Evolutionary conservation across 2,797 vertebrate genomes (phyloP).

Genomic region (Gobionotothen gibberifrons): DNA sequence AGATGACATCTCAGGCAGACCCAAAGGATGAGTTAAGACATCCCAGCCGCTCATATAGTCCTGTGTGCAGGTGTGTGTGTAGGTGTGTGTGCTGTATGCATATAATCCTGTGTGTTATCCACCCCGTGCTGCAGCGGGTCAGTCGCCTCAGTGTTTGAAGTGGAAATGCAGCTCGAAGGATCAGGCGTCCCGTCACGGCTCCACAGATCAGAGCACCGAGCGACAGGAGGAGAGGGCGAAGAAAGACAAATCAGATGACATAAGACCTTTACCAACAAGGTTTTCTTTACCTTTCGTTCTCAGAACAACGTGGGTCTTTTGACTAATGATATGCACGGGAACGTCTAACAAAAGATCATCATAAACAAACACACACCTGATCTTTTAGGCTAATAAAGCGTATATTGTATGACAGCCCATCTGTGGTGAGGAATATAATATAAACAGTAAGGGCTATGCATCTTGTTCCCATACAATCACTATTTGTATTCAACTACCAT

Average conservation of each 20-base stretch:
- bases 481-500: too few relatives aligned
- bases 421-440: too few relatives aligned
- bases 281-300: not conserved
- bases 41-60: slow-evolving; percentile 36
- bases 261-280: slow-evolving; percentile 34
- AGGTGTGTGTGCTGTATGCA: slow-evolving; percentile 12
- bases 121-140: slow-evolving; percentile 47
- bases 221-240: slow-evolving; percentile 52
- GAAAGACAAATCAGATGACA: slow-evolving; percentile 60
- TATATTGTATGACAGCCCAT: too few relatives aligned
- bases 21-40: slow-evolving; percentile 65
- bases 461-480: too few relatives aligned
- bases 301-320: too few relatives aligned
- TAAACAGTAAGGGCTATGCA: too few relatives aligned
- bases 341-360: not conserved
- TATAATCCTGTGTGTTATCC: slow-evolving; percentile 38
- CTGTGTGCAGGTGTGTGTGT: slow-evolving; percentile 19
- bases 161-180: slow-evolving; percentile 64
- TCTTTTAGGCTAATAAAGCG: too few relatives aligned
- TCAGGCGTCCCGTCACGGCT: slow-evolving; percentile 56
- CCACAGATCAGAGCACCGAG: slow-evolving; percentile 66
- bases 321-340: not conserved
- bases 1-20: slow-evolving; percentile 61
- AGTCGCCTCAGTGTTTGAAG: slow-evolving; percentile 69
- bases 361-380: not conserved